Conservation (phyloP, 1,140 invertebrate genomes). For the Procambarus virginalis region DNA sequence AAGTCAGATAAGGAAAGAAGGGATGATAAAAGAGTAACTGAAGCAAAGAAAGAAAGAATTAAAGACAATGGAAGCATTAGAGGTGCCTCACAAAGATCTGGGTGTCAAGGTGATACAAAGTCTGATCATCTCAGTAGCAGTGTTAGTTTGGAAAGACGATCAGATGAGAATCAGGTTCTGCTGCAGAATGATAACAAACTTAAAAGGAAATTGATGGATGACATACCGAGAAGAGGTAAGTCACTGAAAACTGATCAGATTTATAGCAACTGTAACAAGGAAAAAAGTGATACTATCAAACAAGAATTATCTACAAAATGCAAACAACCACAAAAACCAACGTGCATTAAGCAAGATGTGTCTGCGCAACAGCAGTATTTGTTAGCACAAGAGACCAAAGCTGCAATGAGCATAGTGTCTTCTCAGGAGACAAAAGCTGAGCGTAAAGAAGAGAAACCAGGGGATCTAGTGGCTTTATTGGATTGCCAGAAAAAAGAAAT, state of each 20-base stretch:
- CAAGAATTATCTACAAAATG: background rate
- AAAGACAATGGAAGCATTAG: conserved; percentile 10
- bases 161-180: background rate
- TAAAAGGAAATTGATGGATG: background rate
- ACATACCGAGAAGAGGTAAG: background rate
- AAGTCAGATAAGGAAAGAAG: conserved; percentile 14
- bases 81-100: conserved; percentile 17
- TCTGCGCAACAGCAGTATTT: background rate
- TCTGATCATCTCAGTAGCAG: background rate
- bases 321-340: conserved; percentile 10
- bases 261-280: background rate
- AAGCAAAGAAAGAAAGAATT: background rate
- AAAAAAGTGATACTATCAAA: background rate
- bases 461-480: no score
- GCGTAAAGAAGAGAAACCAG: no score
- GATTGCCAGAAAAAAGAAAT: no score
- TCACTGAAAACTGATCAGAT: background rate
- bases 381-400: background rate
- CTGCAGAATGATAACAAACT: background rate
- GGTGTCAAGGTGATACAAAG: background rate
- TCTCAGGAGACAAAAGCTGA: no score
- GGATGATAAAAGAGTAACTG: background rate
- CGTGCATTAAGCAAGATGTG: background rate
- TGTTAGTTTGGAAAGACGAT: background rate
- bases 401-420: no score